Percentiles rank a stretch among this genome's conserved stretches.
phyloP scores from a whole-genome alignment of 1,140 invertebrate genomes.

The Wasmannia auropunctata region DNA sequence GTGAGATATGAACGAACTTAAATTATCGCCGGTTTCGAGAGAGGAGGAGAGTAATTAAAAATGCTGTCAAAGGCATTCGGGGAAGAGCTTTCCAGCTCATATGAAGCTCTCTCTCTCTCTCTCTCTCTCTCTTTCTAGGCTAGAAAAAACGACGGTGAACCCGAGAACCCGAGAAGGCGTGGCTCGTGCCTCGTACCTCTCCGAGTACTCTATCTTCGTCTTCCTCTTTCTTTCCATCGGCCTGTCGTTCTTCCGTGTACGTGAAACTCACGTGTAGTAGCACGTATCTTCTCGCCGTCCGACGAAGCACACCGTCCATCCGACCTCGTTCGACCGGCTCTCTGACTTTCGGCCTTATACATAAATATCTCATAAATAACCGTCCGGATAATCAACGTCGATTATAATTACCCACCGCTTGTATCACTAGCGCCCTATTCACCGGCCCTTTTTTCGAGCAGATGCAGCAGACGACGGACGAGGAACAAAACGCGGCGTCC shows the following conservation, averaged over 20 bases:
- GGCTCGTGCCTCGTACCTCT: conserved; percentile 60
- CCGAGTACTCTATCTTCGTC: conserved; percentile 44
- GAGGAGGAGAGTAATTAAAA: conserved; percentile 61
- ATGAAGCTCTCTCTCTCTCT: conserved; percentile 25
- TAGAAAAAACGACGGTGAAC: conserved; percentile 60
- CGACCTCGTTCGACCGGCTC: conserved; percentile 27
- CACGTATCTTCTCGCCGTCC: conserved; percentile 37
- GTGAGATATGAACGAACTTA: conserved; percentile 11
- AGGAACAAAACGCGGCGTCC: conserved; percentile 18
- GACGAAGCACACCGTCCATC: not conserved
- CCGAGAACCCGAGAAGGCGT: conserved; percentile 66
- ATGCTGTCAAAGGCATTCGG: conserved; percentile 23
- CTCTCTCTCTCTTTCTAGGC: conserved; percentile 51
- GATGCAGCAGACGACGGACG: not conserved
- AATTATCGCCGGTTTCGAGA: conserved; percentile 57
- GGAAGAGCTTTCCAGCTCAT: conserved; percentile 48
- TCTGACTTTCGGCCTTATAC: conserved; percentile 72
- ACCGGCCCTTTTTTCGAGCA: conserved; percentile 8
- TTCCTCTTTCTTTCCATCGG: conserved; percentile 24
- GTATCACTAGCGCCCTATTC: conserved; percentile 61
- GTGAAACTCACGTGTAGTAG: conserved; percentile 47
- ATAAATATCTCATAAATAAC: conserved; percentile 81
- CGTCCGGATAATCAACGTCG: conserved; percentile 74
- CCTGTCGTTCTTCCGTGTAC: conserved; percentile 35
- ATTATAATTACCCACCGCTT: conserved; percentile 76